Percentiles rank a stretch among this genome's conserved stretches.
Conservation (phyloP, 2,113 vertebrate species). For the Glaucomys volans region DNA sequence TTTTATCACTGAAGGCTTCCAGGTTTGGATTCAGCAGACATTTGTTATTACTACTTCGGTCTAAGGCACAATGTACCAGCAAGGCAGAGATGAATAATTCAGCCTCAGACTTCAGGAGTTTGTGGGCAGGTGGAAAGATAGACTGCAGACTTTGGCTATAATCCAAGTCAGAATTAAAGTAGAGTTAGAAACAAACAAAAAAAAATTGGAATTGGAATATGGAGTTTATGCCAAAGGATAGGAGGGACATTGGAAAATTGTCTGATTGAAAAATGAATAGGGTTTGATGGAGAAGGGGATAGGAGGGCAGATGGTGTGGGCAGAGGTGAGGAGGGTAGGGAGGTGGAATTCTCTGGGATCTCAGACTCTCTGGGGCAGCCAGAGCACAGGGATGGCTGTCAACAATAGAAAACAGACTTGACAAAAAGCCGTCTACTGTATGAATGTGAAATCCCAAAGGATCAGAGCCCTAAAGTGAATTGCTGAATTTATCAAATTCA, state of each 20-base stretch:
- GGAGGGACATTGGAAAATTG: background rate
- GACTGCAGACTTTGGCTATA: background rate
- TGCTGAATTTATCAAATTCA: background rate
- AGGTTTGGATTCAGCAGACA: background rate
- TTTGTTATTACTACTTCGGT: background rate
- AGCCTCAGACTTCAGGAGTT: background rate
- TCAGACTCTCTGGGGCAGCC: background rate
- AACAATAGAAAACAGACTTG: background rate
- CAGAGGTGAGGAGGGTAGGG: background rate
- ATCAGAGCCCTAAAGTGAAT: background rate
- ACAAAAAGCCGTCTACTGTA: background rate
- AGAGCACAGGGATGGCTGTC: background rate
- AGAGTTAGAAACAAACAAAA: background rate
- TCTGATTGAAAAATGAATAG: background rate
- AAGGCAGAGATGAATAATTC: background rate
- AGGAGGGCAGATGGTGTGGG: background rate
- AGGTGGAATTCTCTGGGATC: background rate
- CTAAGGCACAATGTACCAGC: background rate
- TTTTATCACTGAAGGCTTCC: background rate
- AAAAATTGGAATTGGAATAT: background rate
- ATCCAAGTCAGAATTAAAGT: background rate
- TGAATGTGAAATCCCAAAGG: background rate
- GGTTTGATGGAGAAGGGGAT: background rate
- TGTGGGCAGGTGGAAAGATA: background rate
- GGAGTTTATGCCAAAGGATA: background rate